Conservation (phyloP, 2,113 vertebrate genomes). For the Tursiops truncatus region DNA sequence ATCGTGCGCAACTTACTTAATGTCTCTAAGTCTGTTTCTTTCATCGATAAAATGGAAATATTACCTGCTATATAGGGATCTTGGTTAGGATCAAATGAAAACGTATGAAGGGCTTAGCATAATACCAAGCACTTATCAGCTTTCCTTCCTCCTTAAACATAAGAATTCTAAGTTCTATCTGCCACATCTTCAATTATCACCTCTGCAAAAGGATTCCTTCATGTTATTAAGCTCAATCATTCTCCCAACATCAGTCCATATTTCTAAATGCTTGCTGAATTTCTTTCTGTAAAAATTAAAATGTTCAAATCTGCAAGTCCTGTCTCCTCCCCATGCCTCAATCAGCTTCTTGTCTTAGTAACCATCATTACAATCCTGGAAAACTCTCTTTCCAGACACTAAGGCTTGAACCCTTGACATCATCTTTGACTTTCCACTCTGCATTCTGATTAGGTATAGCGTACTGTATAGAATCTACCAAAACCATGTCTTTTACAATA, state of each 20-base stretch:
- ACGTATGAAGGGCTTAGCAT: not conserved
- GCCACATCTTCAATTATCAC: not conserved
- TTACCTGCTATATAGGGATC: not conserved
- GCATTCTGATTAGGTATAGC: not conserved
- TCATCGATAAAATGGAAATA: not conserved
- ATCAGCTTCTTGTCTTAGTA: not conserved
- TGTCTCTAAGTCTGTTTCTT: not conserved
- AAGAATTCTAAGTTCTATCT: not conserved
- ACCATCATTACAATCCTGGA: not conserved
- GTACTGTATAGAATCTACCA: not conserved
- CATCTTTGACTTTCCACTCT: not conserved
- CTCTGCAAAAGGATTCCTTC: not conserved
- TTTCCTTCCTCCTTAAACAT: not conserved
- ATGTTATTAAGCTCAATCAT: not conserved
- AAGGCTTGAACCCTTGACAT: not conserved
- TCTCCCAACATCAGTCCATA: not conserved
- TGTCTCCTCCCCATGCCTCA: not conserved
- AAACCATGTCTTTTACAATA: not conserved
- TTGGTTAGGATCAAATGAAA: not conserved
- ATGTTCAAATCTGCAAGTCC: not conserved
- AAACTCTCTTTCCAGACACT: not conserved
- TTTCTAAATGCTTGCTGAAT: not conserved
- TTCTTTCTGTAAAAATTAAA: slow-evolving; percentile 6
- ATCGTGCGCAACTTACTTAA: not conserved
- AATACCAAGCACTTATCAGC: not conserved